Percentiles rank a stretch among this genome's conserved stretches.
These are phyloP conservation scores for Aphelenchoides fujianensis DNA, from an alignment of 1,140 invertebrate genomes.

Conservation along the genomic window DNA sequence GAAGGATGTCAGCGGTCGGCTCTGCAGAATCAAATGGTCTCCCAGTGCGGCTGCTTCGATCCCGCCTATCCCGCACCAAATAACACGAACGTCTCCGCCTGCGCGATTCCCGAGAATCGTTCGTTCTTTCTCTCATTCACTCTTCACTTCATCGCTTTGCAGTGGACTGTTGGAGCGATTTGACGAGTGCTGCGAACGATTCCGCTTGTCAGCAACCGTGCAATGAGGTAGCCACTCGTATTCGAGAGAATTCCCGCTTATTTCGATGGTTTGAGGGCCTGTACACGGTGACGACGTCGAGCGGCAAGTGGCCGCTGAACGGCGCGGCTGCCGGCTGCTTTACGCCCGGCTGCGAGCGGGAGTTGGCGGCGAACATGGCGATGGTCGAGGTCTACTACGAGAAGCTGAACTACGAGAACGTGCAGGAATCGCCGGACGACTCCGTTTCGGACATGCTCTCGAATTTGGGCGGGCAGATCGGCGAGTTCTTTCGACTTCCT, in stretches of 20 bases:
- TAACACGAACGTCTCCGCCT: background rate
- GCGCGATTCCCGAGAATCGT: conserved; percentile 35
- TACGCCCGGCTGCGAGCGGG: background rate
- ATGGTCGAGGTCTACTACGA: conserved; percentile 24
- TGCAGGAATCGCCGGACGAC: conserved; percentile 10
- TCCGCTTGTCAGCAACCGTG: conserved; percentile 21
- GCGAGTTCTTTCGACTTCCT: no score
- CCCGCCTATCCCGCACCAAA: conserved; percentile 26
- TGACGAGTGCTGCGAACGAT: conserved; percentile 3
- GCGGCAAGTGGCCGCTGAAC: conserved; percentile 1
- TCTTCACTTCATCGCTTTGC: conserved; percentile 17
- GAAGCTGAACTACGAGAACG: conserved; percentile 28
- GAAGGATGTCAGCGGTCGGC: conserved; percentile 37
- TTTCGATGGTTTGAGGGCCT: no score
- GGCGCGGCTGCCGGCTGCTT: conserved; percentile 4
- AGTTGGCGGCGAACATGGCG: background rate
- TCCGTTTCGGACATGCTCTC: conserved; percentile 13
- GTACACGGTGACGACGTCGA: conserved; percentile 24
- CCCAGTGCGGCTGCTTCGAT: conserved; percentile 25
- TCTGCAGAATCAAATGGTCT: conserved; percentile 22
- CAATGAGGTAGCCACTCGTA: conserved; percentile 5
- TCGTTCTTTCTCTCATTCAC: conserved; percentile 5
- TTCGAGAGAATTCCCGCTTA: no score
- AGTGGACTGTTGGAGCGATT: conserved; percentile 28
- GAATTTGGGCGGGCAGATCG: conserved; percentile 23